Percentiles rank a stretch among this genome's conserved stretches.
phyloP scores from a whole-genome alignment of 2,888 invertebrate genomes.

The Proisotoma minuta region DNA sequence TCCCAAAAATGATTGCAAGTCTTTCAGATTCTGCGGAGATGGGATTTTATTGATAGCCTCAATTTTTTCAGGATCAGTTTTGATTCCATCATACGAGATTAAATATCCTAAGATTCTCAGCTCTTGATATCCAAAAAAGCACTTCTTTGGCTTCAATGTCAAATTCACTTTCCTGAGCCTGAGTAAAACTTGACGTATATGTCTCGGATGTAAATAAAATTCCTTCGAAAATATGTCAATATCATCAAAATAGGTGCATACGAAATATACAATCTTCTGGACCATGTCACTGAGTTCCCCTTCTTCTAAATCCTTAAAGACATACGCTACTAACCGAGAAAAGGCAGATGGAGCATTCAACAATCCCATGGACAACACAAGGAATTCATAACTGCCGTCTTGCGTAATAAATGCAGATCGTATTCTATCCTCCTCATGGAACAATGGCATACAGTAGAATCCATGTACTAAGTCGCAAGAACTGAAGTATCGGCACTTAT shows the following conservation, averaged over 20 bases:
- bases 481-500: constrained; percentile 45
- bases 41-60: neutral
- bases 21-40: neutral
- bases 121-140: neutral
- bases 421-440: neutral
- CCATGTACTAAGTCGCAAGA: neutral
- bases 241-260: too few species aligned
- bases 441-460: neutral
- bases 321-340: neutral
- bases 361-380: neutral
- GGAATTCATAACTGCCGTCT: neutral
- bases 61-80: neutral
- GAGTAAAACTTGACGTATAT: neutral
- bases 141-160: neutral
- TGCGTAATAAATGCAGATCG: neutral
- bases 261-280: too few species aligned
- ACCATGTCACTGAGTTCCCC: neutral
- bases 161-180: neutral
- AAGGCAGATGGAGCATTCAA: neutral
- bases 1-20: neutral
- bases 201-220: too few species aligned
- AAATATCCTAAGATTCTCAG: neutral
- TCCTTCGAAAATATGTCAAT: neutral
- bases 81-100: neutral
- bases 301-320: neutral